These are phyloP conservation scores for Drosophila orosa DNA, from an alignment of 1,140 invertebrate genomes.

Conservation along the genomic window DNA sequence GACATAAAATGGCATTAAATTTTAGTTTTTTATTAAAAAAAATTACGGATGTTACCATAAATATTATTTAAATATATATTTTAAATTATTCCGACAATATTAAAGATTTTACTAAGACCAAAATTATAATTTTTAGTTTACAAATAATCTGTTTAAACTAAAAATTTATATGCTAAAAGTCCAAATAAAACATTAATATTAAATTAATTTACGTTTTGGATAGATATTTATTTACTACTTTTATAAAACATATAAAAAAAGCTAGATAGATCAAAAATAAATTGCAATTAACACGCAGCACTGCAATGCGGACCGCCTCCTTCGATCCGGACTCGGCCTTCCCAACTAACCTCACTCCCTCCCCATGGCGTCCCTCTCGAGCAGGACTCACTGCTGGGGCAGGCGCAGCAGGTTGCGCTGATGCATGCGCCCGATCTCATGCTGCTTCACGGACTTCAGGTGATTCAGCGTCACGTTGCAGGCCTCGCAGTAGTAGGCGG, in stretches of 20 bases:
- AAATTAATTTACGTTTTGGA: neutral
- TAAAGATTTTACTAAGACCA: no score
- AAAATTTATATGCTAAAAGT: neutral
- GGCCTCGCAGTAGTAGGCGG: constrained; percentile 87
- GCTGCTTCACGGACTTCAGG: constrained; percentile 86
- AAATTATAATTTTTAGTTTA: no score
- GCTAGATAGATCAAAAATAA: constrained; percentile 67
- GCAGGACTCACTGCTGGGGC: neutral
- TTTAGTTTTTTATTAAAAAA: no score
- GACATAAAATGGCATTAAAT: no score
- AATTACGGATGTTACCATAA: no score
- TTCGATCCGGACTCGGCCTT: neutral
- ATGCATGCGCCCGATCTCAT: constrained; percentile 87
- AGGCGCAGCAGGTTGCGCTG: constrained; percentile 37
- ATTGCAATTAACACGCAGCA: constrained; percentile 60
- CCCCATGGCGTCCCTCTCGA: no score
- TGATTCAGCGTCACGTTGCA: constrained; percentile 87
- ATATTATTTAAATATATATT: no score
- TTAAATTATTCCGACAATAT: no score
- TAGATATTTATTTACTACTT: constrained; percentile 39
- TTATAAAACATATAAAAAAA: constrained; percentile 58
- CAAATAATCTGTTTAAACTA: no score
- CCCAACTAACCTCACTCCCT: neutral
- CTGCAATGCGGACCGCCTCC: constrained; percentile 19
- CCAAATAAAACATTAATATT: neutral